Evolutionary conservation across 2,888 invertebrate species (phyloP).

Genomic region (Tetropium fuscum): DNA sequence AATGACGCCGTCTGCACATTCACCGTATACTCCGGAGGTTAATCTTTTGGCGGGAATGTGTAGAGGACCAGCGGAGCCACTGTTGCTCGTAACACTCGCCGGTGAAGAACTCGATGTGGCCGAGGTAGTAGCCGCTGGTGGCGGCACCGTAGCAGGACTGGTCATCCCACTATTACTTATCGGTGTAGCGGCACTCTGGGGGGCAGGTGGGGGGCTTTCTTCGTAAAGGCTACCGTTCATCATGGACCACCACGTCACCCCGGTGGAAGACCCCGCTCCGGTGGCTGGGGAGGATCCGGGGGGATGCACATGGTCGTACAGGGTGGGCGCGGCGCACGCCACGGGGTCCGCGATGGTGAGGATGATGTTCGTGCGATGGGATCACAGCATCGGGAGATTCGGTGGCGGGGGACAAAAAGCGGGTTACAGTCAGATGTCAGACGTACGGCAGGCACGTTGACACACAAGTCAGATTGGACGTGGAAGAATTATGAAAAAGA

Average conservation of each 20-base stretch:
- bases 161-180: conserved; percentile 70
- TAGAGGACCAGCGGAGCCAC: conserved; percentile 81
- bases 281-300: conserved; percentile 81
- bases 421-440: conserved; percentile 45
- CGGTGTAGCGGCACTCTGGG: conserved; percentile 67
- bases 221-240: conserved; percentile 87
- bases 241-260: conserved; percentile 88
- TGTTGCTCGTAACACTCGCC: conserved; percentile 73
- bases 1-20: conserved; percentile 76
- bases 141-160: conserved; percentile 65
- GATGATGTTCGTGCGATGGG: conserved; percentile 67
- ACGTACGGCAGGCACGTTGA: conserved; percentile 43
- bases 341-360: conserved; percentile 79
- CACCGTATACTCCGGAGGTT: conserved; percentile 68
- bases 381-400: conserved; percentile 60
- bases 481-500: conserved; percentile 52
- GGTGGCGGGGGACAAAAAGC: conserved; percentile 46
- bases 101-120: conserved; percentile 74
- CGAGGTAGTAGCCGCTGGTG: conserved; percentile 74
- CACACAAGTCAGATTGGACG: conserved; percentile 8
- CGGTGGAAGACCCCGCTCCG: conserved; percentile 86
- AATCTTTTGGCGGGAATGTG: conserved; percentile 91
- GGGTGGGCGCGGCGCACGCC: conserved; percentile 82
- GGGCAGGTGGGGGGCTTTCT: conserved; percentile 73
- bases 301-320: conserved; percentile 84